These are phyloP conservation scores for Arrhopalites spinosus DNA, from an alignment of 2,888 invertebrate species.

Conservation along the genomic window DNA sequence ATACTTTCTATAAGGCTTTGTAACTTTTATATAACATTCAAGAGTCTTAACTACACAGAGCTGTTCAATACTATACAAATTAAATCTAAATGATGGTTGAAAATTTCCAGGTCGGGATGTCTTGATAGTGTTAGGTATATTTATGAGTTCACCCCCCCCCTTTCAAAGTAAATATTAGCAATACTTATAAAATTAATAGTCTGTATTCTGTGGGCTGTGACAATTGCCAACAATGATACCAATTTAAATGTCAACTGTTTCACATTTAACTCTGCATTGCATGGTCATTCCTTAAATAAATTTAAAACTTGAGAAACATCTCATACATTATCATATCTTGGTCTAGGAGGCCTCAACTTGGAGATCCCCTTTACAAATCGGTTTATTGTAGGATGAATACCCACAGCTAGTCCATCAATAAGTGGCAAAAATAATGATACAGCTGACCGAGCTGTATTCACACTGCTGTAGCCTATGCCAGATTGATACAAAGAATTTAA, in stretches of 20 bases:
- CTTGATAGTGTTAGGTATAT: background rate
- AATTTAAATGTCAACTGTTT: background rate
- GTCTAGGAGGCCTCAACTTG: background rate
- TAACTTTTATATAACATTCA: background rate
- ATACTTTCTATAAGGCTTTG: background rate
- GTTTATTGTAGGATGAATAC: background rate
- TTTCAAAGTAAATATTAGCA: background rate
- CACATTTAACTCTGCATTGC: background rate
- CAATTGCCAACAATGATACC: conserved; percentile 3
- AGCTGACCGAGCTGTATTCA: background rate
- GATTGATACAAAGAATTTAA: background rate
- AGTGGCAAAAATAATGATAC: background rate
- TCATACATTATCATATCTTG: background rate
- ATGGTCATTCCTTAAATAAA: background rate
- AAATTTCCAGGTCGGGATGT: background rate
- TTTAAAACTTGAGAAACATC: background rate
- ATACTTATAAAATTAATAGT: background rate
- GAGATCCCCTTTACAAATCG: background rate
- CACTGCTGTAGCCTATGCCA: background rate
- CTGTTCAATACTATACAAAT: background rate
- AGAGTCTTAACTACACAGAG: background rate
- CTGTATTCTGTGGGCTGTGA: conserved; percentile 13
- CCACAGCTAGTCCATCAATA: background rate
- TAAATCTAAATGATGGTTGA: background rate
- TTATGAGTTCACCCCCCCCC: background rate